Evolutionary conservation across 2,888 invertebrate species (phyloP), one percentile per base, ranked within the genome.

Genomic region (Pristionchus entomophagus): DNA sequence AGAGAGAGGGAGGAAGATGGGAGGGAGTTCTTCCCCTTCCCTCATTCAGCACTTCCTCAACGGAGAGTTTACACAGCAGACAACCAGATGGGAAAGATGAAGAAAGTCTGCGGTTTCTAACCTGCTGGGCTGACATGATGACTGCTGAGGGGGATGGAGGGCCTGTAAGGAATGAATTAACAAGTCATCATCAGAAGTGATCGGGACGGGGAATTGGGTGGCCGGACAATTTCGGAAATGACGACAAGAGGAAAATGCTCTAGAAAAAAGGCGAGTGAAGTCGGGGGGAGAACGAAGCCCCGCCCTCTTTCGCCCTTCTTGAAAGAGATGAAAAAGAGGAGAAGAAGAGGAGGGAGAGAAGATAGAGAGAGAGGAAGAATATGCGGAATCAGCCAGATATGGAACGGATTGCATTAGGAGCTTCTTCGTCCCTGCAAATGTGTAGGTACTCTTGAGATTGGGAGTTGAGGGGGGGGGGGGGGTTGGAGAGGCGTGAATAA

Each of bases 251-350:
- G 32, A 62, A 32, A 62, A 62, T 62, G 62, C 29, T n/a, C n/a
- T n/a, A 29, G 62, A 62, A 62, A 62, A 62, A 62, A 62, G 62
- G 14, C 26, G 62, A 12, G 26, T 14, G 32, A 62, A 62, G 62
- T 62, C 32, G 32, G 26, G 26, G 59, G 4, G 22, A 4, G 53
- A 19, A 22, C 14, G 62, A 62, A 29, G 17, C 62, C 62, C 29
- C 62, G 62, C 62, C 62, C 62, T 17, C 62, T 62, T 62, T 62
- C 62, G 62, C 62, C 29, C 62, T 62, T 17, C 62, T 62, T 62
- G 62, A 62, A 62, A 62, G 32, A 62, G 62, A 51, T 51, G 59
- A 59, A 59, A 59, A 59, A 26, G 59, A 59, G 59, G 26, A n/a
- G 59, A n/a, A 59, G n/a, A n/a, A 59, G 26, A 41, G 26, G 29